Evolutionary conservation across 2,113 vertebrate species (phyloP), one percentile per base, ranked within the genome.

Genomic region (Nycticebus coucang): DNA sequence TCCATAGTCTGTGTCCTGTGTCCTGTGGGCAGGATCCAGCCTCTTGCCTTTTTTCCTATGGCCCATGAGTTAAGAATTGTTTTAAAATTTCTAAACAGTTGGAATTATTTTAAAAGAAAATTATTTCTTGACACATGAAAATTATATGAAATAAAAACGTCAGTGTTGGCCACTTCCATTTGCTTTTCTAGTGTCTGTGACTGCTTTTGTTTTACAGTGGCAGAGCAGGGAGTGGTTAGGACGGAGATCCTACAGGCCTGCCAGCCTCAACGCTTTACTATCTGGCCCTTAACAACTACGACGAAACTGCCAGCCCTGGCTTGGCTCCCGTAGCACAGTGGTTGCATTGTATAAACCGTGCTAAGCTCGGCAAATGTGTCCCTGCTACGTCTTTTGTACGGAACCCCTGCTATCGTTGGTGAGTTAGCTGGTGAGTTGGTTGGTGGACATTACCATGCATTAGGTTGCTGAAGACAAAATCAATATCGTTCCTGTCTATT

Each of bases 401-500:
- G 28, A 77, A 53, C 5, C 64, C 2, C 3, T 24, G 24, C 18
- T 13, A 21, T 21, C 24, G 17, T 9, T 21, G 59, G 10, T 2
- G 26, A 50, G 59, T 68, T 22, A 28, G 17, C 7, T 21, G 59
- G 10, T 2, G 26, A 50, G 59, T 68, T 22, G 3, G n/a, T 35
- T 10, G 17, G 53, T 12, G 50, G 59, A 94, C 83, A 96, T 96
- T 96, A 99, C 99, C 92, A 0, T 99, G 99, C 98, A 99, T 99
- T 92, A 98, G 96, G 95, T 99, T 99, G 98, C 99, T 99, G 95
- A 98, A 98, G 18, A 98, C 93, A 71, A 99, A 99, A n/a, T 69
- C 66, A 8, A 96, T 94, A 28, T 99, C 95, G 3, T 98, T 97
- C 86, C 98, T 98, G 21, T 98, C 30, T 6, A 98, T 97, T 62